Evolutionary conservation across 1,140 invertebrate genomes (phyloP).

Genomic region (Aphaenogaster rudis): DNA sequence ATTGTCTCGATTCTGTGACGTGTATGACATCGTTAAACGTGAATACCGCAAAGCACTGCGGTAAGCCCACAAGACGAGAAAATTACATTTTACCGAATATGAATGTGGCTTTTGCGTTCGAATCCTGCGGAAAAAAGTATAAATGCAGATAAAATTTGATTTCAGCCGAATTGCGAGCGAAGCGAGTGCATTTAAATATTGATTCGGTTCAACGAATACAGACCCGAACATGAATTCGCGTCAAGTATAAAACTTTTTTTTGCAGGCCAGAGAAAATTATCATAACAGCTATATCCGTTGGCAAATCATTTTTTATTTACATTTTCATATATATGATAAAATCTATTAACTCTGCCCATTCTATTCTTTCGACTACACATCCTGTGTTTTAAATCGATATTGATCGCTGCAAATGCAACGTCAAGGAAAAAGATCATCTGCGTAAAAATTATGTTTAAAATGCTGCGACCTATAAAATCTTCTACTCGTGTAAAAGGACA

Average conservation of each 20-base stretch:
- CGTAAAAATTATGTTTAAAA: conserved; percentile 20
- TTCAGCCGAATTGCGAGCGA: neutral
- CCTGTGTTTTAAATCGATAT: neutral
- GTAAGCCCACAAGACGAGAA: conserved; percentile 37
- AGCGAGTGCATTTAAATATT: conserved; percentile 48
- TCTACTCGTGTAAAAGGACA: neutral
- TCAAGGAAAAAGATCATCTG: neutral
- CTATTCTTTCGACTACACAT: neutral
- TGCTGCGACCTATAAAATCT: neutral
- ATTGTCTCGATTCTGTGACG: conserved; percentile 47
- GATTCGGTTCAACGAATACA: conserved; percentile 36
- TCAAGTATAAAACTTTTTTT: neutral
- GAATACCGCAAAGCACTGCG: conserved; percentile 26
- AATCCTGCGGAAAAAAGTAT: conserved; percentile 28
- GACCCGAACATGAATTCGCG: conserved; percentile 6
- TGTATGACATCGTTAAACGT: conserved; percentile 49
- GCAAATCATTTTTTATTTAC: conserved; percentile 17
- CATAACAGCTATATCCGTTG: conserved; percentile 17
- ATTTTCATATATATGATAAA: neutral
- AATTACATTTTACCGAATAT: conserved; percentile 56
- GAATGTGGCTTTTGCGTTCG: conserved; percentile 33
- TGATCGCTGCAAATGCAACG: neutral
- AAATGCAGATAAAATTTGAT: conserved; percentile 60
- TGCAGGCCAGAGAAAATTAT: neutral
- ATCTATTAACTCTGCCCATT: neutral